These are phyloP conservation scores for Cephus cinctus DNA, from an alignment of 1,140 invertebrate genomes.

Conservation along the genomic window DNA sequence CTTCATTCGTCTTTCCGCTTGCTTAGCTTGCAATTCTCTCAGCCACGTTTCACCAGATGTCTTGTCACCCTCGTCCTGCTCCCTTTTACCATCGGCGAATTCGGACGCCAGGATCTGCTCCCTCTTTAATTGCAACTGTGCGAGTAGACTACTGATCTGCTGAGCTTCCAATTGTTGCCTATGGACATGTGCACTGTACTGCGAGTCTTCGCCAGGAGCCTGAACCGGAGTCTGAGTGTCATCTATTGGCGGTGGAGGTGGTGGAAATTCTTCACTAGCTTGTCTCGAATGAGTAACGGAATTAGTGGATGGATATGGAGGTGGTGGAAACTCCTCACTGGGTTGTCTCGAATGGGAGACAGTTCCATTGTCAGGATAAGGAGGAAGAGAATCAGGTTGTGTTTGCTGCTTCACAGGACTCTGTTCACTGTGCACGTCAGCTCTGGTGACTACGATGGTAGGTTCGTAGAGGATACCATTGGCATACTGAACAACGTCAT, in stretches of 20 bases:
- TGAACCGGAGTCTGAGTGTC: slow-evolving; percentile 61
- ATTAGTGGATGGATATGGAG: slow-evolving; percentile 75
- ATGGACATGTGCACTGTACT: slow-evolving; percentile 17
- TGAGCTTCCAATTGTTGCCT: slow-evolving; percentile 33
- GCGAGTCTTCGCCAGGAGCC: slow-evolving; percentile 54
- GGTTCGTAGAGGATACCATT: slow-evolving; percentile 55
- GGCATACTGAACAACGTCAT: slow-evolving; percentile 58
- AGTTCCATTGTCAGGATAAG: slow-evolving; percentile 47
- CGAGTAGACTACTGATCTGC: slow-evolving; percentile 62
- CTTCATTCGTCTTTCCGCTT: slow-evolving; percentile 65
- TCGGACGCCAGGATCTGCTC: slow-evolving; percentile 66
- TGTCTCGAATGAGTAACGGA: slow-evolving; percentile 79
- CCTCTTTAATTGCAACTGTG: slow-evolving; percentile 74
- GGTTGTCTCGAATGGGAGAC: slow-evolving; percentile 47
- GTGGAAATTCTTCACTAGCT: slow-evolving; percentile 85
- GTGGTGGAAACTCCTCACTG: slow-evolving; percentile 65
- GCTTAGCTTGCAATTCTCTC: slow-evolving; percentile 76
- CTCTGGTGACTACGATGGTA: slow-evolving; percentile 68
- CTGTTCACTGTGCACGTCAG: slow-evolving; percentile 79
- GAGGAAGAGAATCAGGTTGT: slow-evolving; percentile 36
- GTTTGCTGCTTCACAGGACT: slow-evolving; percentile 60
- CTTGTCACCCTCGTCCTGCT: slow-evolving; percentile 45
- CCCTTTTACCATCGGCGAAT: slow-evolving; percentile 36
- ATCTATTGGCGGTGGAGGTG: slow-evolving; percentile 77
- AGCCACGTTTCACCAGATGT: slow-evolving; percentile 68